phyloP scores from a whole-genome alignment of 1,140 invertebrate genomes.

The Bombus waltoni region DNA sequence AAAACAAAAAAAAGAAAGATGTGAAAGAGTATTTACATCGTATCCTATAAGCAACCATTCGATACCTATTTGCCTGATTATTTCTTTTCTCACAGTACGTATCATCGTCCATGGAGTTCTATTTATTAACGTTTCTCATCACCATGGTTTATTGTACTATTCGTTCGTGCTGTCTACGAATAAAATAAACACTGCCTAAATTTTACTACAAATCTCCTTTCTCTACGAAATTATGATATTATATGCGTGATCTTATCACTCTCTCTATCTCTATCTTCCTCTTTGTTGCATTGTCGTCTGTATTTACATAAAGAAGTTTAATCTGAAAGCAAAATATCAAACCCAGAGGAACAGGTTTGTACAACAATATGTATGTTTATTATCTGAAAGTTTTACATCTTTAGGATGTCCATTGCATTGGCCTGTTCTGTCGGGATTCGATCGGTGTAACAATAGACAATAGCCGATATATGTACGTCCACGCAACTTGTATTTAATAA shows the following conservation, averaged over 20 bases:
- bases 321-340: background rate
- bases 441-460: constrained; percentile 57
- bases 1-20: constrained; percentile 65
- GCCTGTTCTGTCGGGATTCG: constrained; percentile 70
- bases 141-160: constrained; percentile 70
- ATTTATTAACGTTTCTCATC: constrained; percentile 72
- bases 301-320: too few species aligned
- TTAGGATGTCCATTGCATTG: constrained; percentile 73
- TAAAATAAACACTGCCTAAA: constrained; percentile 74
- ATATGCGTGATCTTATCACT: background rate
- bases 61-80: constrained; percentile 41
- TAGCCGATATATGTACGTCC: constrained; percentile 4
- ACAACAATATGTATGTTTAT: constrained; percentile 83
- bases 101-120: constrained; percentile 67
- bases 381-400: constrained; percentile 80
- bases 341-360: constrained; percentile 58
- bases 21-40: constrained; percentile 51
- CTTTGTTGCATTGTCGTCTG: background rate
- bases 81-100: constrained; percentile 58
- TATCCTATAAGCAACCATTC: constrained; percentile 45
- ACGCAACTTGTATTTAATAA: background rate
- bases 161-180: constrained; percentile 72
- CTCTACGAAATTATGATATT: background rate
- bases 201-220: constrained; percentile 62
- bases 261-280: background rate